Evolutionary conservation across 2,888 invertebrate genomes (phyloP), one percentile per base, ranked within the genome.

Genomic region (Phragmatobia fuliginosa): DNA sequence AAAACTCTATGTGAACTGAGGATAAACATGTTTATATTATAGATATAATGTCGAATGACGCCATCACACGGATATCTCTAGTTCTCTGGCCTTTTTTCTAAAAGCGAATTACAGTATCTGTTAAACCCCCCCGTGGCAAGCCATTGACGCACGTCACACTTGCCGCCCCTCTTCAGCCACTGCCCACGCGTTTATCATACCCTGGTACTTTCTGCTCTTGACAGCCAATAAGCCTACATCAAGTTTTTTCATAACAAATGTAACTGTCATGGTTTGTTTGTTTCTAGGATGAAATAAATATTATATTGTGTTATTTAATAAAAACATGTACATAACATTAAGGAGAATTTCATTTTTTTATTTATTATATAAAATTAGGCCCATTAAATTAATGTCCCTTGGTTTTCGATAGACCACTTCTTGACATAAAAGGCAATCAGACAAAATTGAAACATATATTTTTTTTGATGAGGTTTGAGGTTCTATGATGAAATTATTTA

Each of bases 121-220:
- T 56, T 56, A 28, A 76, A 73, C 74, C 78, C 82, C n/a, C 77
- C 77, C 70, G 70, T 71, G 76, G 74, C 64, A 74, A 78, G 81
- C 77, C 74, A 78, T 74, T 88, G 90, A 90, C 90, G 89, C 87
- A 88, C 75, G 64, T 66, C 25, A 62, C 67, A 58, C 32, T 62
- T 71, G 73, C 60, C 76, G n/a, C n/a, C n/a, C 62, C 69, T 70
- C 83, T 75, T 69, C 73, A 21, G 68, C 75, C 76, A 78, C 82
- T 78, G 70, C 73, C 77, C 77, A 78, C 72, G 64, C 72, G 66
- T 66, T 84, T 73, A 83, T 91, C 80, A 70, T 78, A 70, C 74
- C 88, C 90, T 89, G 81, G 88, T 91, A 86, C 72, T 76, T 66
- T 72, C 83, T 90, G 91, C 81, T 80, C 66, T 80, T 79, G 90